phyloP scores from a whole-genome alignment of 1,140 invertebrate species.

The Trichonephila clavipes region DNA sequence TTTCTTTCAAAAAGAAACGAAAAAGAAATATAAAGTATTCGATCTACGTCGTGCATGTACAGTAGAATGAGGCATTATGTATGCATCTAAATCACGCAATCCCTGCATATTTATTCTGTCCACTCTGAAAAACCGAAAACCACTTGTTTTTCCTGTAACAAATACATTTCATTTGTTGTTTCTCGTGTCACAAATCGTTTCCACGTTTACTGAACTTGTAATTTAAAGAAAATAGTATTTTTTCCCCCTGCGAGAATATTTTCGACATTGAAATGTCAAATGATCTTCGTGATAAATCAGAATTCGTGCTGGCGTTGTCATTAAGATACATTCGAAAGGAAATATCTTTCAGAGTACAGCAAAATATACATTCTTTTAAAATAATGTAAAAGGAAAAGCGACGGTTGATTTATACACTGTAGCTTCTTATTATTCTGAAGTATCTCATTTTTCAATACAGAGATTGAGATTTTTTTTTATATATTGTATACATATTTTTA shows the following conservation, averaged over 20 bases:
- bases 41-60: background rate
- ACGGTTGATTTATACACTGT: background rate
- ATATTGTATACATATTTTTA: too few species aligned
- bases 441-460: background rate
- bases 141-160: background rate
- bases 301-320: background rate
- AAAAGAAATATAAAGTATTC: background rate
- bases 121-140: background rate
- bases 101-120: background rate
- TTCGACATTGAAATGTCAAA: background rate
- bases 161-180: background rate
- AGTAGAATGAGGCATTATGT: background rate
- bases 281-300: background rate
- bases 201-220: background rate
- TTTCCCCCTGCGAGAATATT: background rate
- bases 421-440: background rate
- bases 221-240: background rate
- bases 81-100: background rate
- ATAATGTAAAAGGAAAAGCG: background rate
- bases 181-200: background rate
- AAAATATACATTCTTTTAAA: background rate
- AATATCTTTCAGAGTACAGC: background rate
- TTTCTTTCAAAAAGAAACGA: background rate
- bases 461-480: too few species aligned
- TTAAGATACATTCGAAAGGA: background rate